phyloP scores from a whole-genome alignment of 2,113 vertebrate species.

The Megalops atlanticus region DNA sequence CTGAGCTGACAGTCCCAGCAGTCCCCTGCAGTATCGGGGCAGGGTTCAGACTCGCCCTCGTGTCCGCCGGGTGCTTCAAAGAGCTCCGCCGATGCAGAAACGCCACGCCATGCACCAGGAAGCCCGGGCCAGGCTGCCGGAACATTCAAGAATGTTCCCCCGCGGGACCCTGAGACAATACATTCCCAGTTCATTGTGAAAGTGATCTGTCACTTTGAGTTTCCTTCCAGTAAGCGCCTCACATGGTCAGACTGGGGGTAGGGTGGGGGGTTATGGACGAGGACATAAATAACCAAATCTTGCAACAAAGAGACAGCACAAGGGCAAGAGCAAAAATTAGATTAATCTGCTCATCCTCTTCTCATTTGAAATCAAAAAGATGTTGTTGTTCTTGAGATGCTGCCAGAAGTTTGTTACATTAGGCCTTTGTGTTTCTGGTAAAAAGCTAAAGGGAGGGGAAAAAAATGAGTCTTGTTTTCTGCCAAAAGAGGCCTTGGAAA shows the following conservation, averaged over 20 bases:
- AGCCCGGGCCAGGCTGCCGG: not conserved
- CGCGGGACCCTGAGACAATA: constrained; percentile 28
- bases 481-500: constrained; percentile 39
- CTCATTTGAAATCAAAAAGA: constrained; percentile 30
- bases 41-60: not conserved
- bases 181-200: constrained; percentile 29
- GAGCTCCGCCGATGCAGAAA: not conserved
- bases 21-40: not conserved
- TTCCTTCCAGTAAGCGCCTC: constrained; percentile 7
- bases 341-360: constrained; percentile 28
- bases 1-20: constrained; percentile 3
- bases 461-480: not conserved
- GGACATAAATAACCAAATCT: constrained; percentile 5
- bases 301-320: not conserved
- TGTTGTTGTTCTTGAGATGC: constrained; percentile 33
- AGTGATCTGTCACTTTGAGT: constrained; percentile 35
- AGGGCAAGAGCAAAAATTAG: constrained; percentile 16
- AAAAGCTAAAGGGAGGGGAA: constrained; percentile 2
- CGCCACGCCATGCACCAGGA: not conserved
- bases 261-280: not conserved
- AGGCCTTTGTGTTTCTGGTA: constrained; percentile 25
- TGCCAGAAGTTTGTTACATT: constrained; percentile 42
- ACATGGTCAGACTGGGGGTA: not conserved
- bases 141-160: constrained; percentile 1
- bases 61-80: not conserved